Percentiles rank a stretch among this genome's conserved stretches.
These are phyloP conservation scores for Harpalus rubripes DNA, from an alignment of 2,888 invertebrate genomes.

Conservation along the genomic window DNA sequence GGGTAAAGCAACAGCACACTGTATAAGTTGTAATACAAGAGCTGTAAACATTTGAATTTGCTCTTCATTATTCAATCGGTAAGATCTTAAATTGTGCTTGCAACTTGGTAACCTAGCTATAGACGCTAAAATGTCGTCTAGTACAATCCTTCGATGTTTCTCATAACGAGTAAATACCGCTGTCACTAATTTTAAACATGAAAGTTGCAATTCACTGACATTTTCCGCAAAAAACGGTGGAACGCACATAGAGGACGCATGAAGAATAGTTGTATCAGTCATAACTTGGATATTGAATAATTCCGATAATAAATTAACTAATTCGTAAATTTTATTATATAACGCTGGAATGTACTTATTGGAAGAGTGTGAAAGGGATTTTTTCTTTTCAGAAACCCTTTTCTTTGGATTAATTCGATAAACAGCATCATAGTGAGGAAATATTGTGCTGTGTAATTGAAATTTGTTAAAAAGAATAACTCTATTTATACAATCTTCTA, in stretches of 20 bases:
- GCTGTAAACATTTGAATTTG: conserved; percentile 99
- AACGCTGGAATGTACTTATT: conserved; percentile 87
- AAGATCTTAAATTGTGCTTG: conserved; percentile 96
- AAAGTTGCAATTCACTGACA: conserved; percentile 96
- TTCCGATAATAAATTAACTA: conserved; percentile 91
- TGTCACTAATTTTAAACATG: conserved; percentile 96
- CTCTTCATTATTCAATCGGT: conserved; percentile 92
- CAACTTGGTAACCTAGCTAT: conserved; percentile 98
- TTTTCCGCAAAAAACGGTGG: conserved; percentile 99
- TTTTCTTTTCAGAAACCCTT: conserved; percentile 82
- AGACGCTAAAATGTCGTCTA: conserved; percentile 98
- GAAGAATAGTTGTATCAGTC: conserved; percentile 96
- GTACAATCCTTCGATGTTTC: conserved; percentile 93
- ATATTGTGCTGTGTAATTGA: conserved; percentile 97
- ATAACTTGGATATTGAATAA: conserved; percentile 94
- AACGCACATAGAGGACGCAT: conserved; percentile 95
- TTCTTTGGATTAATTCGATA: conserved; percentile 88
- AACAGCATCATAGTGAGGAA: conserved; percentile 97
- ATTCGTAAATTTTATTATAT: conserved; percentile 93
- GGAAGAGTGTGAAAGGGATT: conserved; percentile 83
- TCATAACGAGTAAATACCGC: conserved; percentile 98
- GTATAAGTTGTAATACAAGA: conserved; percentile 96
- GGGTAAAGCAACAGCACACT: conserved; percentile 95
- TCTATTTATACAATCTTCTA: conserved; percentile 98
- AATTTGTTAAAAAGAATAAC: conserved; percentile 97